Evolutionary conservation across 2,797 vertebrate species (phyloP).

Genomic region (Crenuchus spilurus): DNA sequence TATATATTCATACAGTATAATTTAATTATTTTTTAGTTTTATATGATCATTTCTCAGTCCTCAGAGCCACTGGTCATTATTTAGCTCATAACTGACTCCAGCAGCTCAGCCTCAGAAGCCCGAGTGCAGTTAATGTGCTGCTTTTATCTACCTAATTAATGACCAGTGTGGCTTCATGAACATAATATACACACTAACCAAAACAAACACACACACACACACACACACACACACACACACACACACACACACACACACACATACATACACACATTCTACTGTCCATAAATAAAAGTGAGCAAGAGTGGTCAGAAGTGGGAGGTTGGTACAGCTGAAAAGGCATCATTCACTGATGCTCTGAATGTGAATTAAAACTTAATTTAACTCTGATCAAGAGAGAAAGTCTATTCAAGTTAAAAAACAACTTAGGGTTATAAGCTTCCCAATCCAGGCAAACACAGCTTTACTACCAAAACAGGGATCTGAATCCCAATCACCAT

Average conservation of each 20-base stretch:
- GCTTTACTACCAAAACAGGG: too few species aligned
- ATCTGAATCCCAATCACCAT: too few species aligned
- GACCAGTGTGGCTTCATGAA: conserved; percentile 59
- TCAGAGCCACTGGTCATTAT: conserved; percentile 61
- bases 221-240: conserved; percentile 1
- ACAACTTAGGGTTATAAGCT: too few species aligned
- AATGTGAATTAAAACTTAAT: too few species aligned
- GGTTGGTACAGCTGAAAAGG: neutral
- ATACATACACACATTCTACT: neutral
- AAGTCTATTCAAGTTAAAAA: too few species aligned
- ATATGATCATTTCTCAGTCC: conserved; percentile 28
- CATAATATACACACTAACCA: too few species aligned
- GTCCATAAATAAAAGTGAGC: neutral
- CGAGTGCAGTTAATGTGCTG: conserved; percentile 64
- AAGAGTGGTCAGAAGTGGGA: neutral
- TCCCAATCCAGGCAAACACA: too few species aligned
- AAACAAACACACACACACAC: conserved; percentile 58
- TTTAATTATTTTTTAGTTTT: too few species aligned
- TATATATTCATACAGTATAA: too few species aligned
- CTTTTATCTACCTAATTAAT: conserved; percentile 76
- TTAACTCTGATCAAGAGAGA: too few species aligned
- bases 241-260: conserved; percentile 39
- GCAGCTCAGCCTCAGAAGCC: conserved; percentile 62
- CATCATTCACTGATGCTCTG: too few species aligned
- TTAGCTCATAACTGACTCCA: conserved; percentile 70